Evolutionary conservation across 2,888 invertebrate genomes (phyloP), one percentile per base, ranked within the genome.

Genomic region (Ochropleura plecta): DNA sequence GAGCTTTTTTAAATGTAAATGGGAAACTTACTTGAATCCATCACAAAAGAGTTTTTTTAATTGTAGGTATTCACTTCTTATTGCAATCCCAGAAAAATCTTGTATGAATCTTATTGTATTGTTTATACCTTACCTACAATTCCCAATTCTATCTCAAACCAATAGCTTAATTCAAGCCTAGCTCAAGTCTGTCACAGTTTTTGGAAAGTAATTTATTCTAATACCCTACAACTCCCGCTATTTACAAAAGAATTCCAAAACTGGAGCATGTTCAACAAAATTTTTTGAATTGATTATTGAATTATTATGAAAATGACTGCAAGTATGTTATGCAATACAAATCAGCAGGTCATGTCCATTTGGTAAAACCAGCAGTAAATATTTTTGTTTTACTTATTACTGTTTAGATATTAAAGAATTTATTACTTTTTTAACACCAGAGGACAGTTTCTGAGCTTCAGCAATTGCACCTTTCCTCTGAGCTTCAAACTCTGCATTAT

Each of bases 381-480:
- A 30, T 30, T 30, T 10, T 14, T 76, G 44, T 76, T 76, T n/a
- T 40, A 16, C 10, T 18, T 20, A 44, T 44, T 42, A 77, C 14
- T 51, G 46, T 5, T 30, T 42, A 48, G 10, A 65, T 65, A 62
- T 44, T 20, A 66, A 55, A 55, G 40, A 59, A 57, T 3, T 12
- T 18, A 42, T 71, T 91, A 96, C 97, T 93, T 97, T 97, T 86
- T 97, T 97, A 18, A 96, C 96, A 49, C 97, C 97, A 48, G 97
- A 81, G 6, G 80, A 94, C 10, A 96, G 87, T 88, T 98, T 98
- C 64, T 98, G 97, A 53, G 98, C 99, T 91, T 98, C 98, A 18
- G 98, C 98, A 88, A 99, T 99, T 0, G 98, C 98, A 82, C 98
- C 99, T 91, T 98, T 98, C 77, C 99, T 97, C 92, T 98, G 98